Evolutionary conservation across 1,140 invertebrate genomes (phyloP).

Genomic region (Ips typographus): DNA sequence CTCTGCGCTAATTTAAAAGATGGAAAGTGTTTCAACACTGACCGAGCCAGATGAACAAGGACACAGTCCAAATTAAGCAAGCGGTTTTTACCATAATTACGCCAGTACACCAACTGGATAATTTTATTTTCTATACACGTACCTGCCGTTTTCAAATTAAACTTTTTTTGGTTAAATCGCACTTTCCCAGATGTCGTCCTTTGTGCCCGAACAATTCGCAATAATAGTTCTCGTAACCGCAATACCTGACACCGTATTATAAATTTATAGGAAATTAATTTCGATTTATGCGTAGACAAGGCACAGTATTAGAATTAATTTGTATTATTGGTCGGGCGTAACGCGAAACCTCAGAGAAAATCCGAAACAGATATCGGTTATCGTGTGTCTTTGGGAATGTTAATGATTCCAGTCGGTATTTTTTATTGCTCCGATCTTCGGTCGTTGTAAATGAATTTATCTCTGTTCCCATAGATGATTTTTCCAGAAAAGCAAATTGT

Average conservation of each 20-base stretch:
- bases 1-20: constrained; percentile 10
- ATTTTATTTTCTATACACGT: no score
- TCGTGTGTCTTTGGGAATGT: constrained; percentile 28
- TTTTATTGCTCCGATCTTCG: constrained; percentile 6
- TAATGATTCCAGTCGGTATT: constrained; percentile 22
- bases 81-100: neutral
- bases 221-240: constrained; percentile 15
- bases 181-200: no score
- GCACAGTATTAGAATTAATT: constrained; percentile 23
- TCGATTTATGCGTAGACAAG: constrained; percentile 22
- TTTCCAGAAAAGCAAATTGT: constrained; percentile 9
- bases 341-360: constrained; percentile 24
- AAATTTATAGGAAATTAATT: constrained; percentile 29
- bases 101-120: neutral
- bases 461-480: constrained; percentile 5
- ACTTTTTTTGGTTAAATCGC: no score
- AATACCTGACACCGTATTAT: constrained; percentile 17
- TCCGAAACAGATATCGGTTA: constrained; percentile 29
- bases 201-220: constrained; percentile 2
- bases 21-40: constrained; percentile 9
- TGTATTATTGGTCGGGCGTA: constrained; percentile 20
- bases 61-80: neutral
- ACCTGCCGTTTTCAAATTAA: no score
- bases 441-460: constrained; percentile 14
- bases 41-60: neutral